Percentiles rank a stretch among this genome's conserved stretches.
Conservation (phyloP, 2,113 vertebrate genomes). For the Lepus timidus region DNA sequence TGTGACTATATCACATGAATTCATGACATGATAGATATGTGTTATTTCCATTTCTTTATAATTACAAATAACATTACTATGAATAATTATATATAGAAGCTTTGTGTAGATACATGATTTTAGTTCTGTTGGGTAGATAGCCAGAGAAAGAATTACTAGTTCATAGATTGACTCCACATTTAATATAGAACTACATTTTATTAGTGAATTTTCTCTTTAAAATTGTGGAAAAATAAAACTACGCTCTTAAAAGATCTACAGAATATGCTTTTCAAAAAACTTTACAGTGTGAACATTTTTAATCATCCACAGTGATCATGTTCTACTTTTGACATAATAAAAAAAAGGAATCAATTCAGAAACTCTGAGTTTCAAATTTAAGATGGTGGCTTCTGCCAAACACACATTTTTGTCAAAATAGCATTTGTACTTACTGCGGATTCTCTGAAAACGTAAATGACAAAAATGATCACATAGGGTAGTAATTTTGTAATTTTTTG, state of each 20-base stretch:
- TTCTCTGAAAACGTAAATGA: conserved; percentile 76
- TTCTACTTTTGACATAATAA: not conserved
- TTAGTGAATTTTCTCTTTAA: not conserved
- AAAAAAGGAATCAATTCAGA: not conserved
- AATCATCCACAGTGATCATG: not conserved
- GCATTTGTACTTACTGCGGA: conserved; percentile 35
- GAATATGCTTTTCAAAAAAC: not conserved
- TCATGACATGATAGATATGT: not conserved
- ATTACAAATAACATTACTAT: not conserved
- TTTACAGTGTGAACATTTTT: not conserved
- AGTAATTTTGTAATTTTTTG: conserved; percentile 82
- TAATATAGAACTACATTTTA: not conserved
- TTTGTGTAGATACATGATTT: not conserved
- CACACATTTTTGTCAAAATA: conserved; percentile 65
- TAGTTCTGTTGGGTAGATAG: not conserved
- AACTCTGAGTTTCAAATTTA: conserved; percentile 44
- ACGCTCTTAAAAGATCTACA: not conserved
- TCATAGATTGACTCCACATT: not conserved
- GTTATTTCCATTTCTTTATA: not conserved
- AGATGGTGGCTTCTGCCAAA: conserved; percentile 45
- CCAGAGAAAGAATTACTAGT: not conserved
- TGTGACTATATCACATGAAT: not conserved
- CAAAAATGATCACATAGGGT: conserved; percentile 75
- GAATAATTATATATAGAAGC: not conserved
- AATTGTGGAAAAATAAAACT: not conserved